Evolutionary conservation across 2,113 vertebrate genomes (phyloP), one percentile per base, ranked within the genome.

Genomic region (Probosciger aterrimus): DNA sequence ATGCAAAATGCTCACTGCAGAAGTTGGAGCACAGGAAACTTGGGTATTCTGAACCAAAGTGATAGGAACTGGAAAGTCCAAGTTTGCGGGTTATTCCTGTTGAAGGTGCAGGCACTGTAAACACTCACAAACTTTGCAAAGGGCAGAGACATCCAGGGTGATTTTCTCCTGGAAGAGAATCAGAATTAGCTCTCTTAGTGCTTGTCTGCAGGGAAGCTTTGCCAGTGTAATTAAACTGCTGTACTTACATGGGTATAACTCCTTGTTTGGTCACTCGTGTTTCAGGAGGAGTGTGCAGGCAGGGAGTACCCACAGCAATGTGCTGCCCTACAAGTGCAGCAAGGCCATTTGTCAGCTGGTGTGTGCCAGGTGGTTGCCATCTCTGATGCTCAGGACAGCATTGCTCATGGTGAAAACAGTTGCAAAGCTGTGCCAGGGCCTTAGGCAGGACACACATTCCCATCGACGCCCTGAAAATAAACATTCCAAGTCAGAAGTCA

Each of bases 311-410:
- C 82, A 28, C 13, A 10, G 86, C 70, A 75, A 46, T 18, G 84
- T 7, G 30, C 91, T 67, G 86, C 86, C 20, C 4, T 46, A 33
- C 1, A 1, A 95, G 86, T 35, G 46, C 47, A 35, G 83, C 0
- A 0, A 78, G 88, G 73, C 86, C 35, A 39, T 64, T 91, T 95
- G 95, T 94, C 96, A 97, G 94, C 88, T 97, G 95, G n/a, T 63
- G 35, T 0, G 0, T 88, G 91, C 91, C 95, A 82, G 95, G 81
- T 92, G 95, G 70, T 15, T 93, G 84, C 52, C 81, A 64, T 78
- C 80, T 60, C 83, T 94, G 83, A 82, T 68, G 86, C 69, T 67
- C 85, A 37, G 44, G 68, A 88, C 64, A 74, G 50, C 77, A 17
- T n/a, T 68, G 81, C 65, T 89, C 35, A 11, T 2, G 8, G 62